These are phyloP conservation scores for Gymnosoma rotundatum DNA, from an alignment of 2,888 invertebrate genomes.

Conservation along the genomic window DNA sequence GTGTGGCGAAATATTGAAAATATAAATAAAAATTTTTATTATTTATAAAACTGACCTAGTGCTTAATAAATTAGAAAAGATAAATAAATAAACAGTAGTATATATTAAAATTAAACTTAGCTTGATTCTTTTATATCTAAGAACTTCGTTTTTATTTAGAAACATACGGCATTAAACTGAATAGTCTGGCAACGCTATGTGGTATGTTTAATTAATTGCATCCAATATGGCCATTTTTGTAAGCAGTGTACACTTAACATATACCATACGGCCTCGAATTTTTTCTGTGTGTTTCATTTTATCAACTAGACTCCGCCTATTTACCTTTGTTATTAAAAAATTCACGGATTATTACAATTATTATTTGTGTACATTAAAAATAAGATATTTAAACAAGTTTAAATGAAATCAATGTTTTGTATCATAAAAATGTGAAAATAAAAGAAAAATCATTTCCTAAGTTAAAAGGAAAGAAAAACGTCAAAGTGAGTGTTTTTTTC, in stretches of 20 bases:
- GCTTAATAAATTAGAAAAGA: no score
- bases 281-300: conserved; percentile 55
- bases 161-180: no score
- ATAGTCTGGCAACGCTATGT: neutral
- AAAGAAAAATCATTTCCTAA: neutral
- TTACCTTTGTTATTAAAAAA: conserved; percentile 46
- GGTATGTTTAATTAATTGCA: conserved; percentile 12
- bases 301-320: conserved; percentile 58
- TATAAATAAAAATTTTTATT: no score
- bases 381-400: neutral
- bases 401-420: neutral
- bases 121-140: no score
- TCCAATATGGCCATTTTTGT: conserved; percentile 32
- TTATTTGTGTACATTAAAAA: conserved; percentile 39
- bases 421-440: conserved; percentile 15
- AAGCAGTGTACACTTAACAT: conserved; percentile 27
- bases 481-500: conserved; percentile 49
- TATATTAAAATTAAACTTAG: no score
- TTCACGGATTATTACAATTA: conserved; percentile 33
- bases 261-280: conserved; percentile 53
- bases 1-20: no score
- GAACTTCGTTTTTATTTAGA: no score
- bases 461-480: conserved; percentile 9
- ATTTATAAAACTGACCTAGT: no score
- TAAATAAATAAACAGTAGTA: no score